Evolutionary conservation across 2,797 vertebrate genomes (phyloP), one percentile per base, ranked within the genome.

Genomic region (Syndactyla subalaris): DNA sequence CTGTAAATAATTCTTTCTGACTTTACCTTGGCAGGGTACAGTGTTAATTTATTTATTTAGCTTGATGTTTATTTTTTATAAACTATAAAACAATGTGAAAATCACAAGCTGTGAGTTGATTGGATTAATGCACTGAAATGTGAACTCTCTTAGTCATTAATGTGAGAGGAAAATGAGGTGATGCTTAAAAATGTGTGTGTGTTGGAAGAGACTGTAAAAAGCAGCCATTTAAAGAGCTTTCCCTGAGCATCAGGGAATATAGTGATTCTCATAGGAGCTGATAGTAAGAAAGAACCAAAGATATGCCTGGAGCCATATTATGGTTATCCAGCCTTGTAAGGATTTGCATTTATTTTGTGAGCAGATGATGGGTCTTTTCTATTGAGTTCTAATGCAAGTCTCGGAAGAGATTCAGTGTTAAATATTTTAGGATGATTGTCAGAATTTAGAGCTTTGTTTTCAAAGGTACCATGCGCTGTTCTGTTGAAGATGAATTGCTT

Each of bases 331-430:
- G 58, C 55, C 93, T 92, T 94, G 67, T 79, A 92, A 91, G 89
- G 93, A 95, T 96, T 94, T 95, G 85, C 89, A 95, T 96, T 92
- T 96, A 74, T 93, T 91, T 92, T 94, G 43, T 20, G n/a, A 93
- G 78, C 66, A 91, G 89, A 86, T 0, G 27, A 90, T 54, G 20
- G 13, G 55, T 65, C 63, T 86, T 85, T 90, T 89, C 92, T 96
- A 18, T n/a, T 63, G 85, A 85, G 18, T 88, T 86, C 77, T 85
- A 76, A 76, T 48, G 32, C 70, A 87, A 87, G 38, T 88, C 92
- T 95, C 91, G 5, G 29, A 83, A 96, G 91, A 94, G 76, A 87
- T 52, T 57, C 43, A 46, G 73, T 90, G 57, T 90, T 93, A 95
- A 96, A 96, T 96, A 96, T 95, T 97, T 96, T 88, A 95, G 80